phyloP scores from a whole-genome alignment of 2,113 vertebrate genomes.

The Sinosuthora webbiana region DNA sequence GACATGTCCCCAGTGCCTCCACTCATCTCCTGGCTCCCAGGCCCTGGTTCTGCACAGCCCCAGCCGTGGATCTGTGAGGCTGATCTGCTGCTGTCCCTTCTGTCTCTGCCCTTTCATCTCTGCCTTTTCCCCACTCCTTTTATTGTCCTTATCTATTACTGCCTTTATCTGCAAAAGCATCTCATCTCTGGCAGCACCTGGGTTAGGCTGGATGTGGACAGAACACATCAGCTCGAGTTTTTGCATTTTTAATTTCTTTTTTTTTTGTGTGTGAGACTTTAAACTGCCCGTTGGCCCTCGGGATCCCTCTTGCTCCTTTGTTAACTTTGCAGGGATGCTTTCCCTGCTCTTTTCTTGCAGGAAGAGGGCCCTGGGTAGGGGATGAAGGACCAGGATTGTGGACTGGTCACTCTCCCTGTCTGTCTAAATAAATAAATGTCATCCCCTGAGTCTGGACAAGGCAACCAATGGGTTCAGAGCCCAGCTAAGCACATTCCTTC shows the following conservation, averaged over 20 bases:
- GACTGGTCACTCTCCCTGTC: neutral
- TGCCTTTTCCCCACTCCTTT: neutral
- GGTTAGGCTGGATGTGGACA: neutral
- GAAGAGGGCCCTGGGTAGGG: accelerated
- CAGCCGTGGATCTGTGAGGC: neutral
- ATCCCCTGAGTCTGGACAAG: neutral
- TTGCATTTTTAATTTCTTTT: neutral
- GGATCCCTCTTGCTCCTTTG: neutral
- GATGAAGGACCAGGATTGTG: neutral
- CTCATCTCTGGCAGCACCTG: slow-evolving; percentile 45
- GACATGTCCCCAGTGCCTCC: accelerated
- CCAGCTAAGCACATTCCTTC: neutral
- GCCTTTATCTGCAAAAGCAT: slow-evolving; percentile 10
- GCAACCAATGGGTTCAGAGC: neutral
- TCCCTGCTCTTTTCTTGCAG: neutral
- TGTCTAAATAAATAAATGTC: neutral
- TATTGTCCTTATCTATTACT: slow-evolving; percentile 18
- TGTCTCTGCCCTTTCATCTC: neutral
- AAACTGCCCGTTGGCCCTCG: neutral
- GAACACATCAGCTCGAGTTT: neutral
- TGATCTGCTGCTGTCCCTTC: neutral
- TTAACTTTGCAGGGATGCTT: neutral
- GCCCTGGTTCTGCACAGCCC: neutral
- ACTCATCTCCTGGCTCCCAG: neutral
- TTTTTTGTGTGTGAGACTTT: neutral